A percentile compares a stretch with the other conserved stretches of the same genome.
Conservation (phyloP, 2,888 invertebrate species). For the Muschampia plurimacula region DNA sequence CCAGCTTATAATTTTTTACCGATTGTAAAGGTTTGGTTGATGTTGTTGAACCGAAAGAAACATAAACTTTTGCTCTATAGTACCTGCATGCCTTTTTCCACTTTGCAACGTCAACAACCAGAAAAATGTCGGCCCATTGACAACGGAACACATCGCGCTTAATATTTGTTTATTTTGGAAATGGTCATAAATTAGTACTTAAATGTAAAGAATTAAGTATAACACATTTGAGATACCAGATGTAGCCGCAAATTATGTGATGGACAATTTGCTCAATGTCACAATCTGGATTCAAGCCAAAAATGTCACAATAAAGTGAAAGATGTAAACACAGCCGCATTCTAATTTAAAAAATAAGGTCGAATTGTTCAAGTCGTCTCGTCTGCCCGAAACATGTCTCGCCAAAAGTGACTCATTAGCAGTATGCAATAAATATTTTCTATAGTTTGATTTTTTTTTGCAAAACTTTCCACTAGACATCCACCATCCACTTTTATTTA, state of each 20-base stretch:
- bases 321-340: conserved; percentile 82
- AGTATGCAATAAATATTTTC: conserved; percentile 48
- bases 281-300: conserved; percentile 75
- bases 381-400: conserved; percentile 69
- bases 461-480: conserved; percentile 16
- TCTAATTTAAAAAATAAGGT: conserved; percentile 79
- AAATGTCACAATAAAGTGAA: conserved; percentile 79
- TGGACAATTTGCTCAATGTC: conserved; percentile 67
- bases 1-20: too few species aligned
- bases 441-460: conserved; percentile 34
- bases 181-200: conserved; percentile 5
- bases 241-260: conserved; percentile 52
- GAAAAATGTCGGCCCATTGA: neutral
- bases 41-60: too few species aligned
- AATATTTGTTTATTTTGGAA: conserved; percentile 1
- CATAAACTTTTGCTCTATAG: too few species aligned
- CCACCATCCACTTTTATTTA: neutral
- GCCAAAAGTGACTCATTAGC: conserved; percentile 70
- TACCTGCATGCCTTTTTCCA: too few species aligned
- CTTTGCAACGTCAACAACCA: neutral
- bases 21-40: too few species aligned
- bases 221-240: conserved; percentile 20
- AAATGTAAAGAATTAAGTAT: conserved; percentile 14
- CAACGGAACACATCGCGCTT: neutral
- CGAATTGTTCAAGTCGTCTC: conserved; percentile 61